phyloP scores from a whole-genome alignment of 2,113 vertebrate genomes.

The Pavo muticus region DNA sequence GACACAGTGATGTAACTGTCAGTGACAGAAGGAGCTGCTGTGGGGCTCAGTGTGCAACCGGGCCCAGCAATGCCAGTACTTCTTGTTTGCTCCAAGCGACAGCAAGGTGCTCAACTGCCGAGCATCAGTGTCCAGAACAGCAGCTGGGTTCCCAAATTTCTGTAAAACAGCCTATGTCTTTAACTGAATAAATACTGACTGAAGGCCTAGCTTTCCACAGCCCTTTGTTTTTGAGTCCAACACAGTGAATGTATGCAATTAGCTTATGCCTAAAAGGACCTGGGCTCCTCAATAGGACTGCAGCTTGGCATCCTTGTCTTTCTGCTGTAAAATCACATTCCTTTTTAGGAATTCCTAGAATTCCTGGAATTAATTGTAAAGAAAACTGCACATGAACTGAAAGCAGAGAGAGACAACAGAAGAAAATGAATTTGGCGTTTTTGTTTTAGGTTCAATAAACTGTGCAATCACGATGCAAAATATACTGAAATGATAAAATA shows the following conservation, averaged over 20 bases:
- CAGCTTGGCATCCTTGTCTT: background rate
- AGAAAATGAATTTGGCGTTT: background rate
- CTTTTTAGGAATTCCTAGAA: background rate
- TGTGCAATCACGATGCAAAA: background rate
- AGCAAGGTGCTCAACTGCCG: background rate
- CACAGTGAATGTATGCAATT: background rate
- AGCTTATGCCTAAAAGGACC: background rate
- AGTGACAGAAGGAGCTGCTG: background rate
- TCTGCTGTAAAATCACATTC: background rate
- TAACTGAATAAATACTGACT: background rate
- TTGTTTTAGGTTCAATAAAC: background rate
- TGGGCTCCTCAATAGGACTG: background rate
- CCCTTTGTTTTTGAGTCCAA: background rate
- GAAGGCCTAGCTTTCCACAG: background rate
- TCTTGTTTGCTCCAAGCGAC: background rate
- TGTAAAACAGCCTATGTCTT: background rate
- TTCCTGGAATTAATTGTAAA: background rate
- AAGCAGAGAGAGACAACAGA: background rate
- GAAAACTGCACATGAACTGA: background rate
- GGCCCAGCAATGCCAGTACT: background rate
- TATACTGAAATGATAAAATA: background rate
- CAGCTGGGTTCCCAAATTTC: background rate
- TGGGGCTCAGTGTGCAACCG: background rate
- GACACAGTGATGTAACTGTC: background rate
- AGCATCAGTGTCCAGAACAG: background rate